Conservation (phyloP, 2,113 vertebrate genomes). For the Galeopterus variegatus region DNA sequence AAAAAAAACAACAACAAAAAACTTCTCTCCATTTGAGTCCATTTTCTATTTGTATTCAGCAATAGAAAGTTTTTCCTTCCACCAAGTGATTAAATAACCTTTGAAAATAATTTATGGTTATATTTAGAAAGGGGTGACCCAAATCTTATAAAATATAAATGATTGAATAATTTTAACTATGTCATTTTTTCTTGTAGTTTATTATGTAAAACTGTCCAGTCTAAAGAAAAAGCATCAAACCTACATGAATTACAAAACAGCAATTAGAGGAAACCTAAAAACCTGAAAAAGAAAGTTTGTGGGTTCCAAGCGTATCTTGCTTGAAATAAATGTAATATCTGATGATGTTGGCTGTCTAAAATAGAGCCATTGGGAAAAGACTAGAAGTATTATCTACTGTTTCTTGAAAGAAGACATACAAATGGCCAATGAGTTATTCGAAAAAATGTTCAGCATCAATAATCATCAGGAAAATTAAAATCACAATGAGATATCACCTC, state of each 20-base stretch:
- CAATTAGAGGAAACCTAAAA: conserved; percentile 4
- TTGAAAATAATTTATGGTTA: conserved; percentile 48
- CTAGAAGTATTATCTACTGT: neutral
- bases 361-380: neutral
- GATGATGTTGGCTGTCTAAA: neutral
- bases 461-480: neutral
- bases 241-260: conserved; percentile 59
- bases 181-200: conserved; percentile 21
- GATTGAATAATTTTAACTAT: conserved; percentile 28
- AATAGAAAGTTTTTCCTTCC: conserved; percentile 55
- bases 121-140: conserved; percentile 31
- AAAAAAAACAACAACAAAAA: neutral
- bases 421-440: neutral
- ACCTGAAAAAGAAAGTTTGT: conserved; percentile 10
- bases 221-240: conserved; percentile 11
- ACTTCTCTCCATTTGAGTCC: neutral
- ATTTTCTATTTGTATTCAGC: conserved; percentile 58
- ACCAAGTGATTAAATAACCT: conserved; percentile 64
- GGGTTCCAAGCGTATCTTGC: neutral
- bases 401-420: neutral
- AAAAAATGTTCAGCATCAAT: neutral
- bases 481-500: neutral
- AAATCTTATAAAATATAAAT: conserved; percentile 56
- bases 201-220: conserved; percentile 65
- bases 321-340: neutral